These are phyloP conservation scores for Spodoptera frugiperda DNA, from an alignment of 1,140 invertebrate genomes.

Conservation along the genomic window DNA sequence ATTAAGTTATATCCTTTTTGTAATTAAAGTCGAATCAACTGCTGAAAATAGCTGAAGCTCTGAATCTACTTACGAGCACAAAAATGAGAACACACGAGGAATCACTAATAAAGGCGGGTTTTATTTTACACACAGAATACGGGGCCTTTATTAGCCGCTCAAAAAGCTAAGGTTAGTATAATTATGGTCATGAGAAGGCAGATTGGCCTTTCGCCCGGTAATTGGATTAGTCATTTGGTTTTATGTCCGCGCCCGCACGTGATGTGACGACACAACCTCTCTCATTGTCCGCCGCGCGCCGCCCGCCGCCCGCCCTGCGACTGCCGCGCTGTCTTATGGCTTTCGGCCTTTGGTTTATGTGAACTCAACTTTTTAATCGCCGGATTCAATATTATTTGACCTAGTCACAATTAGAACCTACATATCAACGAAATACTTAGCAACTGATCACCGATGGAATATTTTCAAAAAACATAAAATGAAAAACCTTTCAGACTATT, in stretches of 20 bases:
- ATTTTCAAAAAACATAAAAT: too few relatives aligned
- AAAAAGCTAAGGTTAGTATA: constrained; percentile 49
- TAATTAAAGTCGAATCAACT: constrained; percentile 30
- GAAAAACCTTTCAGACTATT: too few relatives aligned
- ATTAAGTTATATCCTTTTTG: constrained; percentile 27
- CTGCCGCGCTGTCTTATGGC: neutral
- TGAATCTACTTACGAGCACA: constrained; percentile 32
- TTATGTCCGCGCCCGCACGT: constrained; percentile 43
- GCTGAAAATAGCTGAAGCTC: constrained; percentile 36
- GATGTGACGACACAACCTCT: constrained; percentile 14
- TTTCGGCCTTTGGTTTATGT: neutral
- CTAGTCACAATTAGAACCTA: too few relatives aligned
- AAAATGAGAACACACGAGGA: constrained; percentile 42
- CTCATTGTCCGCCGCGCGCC: neutral
- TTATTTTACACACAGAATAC: constrained; percentile 47
- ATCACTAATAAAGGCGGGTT: constrained; percentile 45
- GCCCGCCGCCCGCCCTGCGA: too few relatives aligned
- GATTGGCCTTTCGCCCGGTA: constrained; percentile 51
- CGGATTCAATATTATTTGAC: too few relatives aligned
- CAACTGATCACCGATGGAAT: too few relatives aligned
- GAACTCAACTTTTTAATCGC: neutral
- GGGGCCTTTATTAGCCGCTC: constrained; percentile 52
- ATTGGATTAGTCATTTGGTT: constrained; percentile 53
- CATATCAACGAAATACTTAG: too few relatives aligned
- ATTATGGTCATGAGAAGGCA: constrained; percentile 49